Base-by-base conservation (phyloP, 2,888 invertebrate species). In the Hydrotaea diabolus region DNA sequence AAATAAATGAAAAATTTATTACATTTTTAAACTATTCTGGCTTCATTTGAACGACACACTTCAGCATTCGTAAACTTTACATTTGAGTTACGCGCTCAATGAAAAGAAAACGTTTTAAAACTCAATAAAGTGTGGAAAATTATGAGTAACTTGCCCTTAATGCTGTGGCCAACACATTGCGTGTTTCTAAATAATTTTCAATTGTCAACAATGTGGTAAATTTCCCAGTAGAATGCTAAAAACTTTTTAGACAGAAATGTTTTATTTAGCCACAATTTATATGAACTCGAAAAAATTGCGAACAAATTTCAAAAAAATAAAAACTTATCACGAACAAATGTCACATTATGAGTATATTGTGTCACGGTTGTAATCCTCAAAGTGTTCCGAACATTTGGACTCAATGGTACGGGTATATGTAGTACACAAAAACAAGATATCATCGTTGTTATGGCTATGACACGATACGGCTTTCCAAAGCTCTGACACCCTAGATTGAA, bases 161-260 rank as follows among this genome's bases (percentile, higher is more conserved):
- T n/a, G 8, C 49, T n/a, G 43, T 43, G 3, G 36, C 36, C 43
- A 19, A 13, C n/a, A n/a, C 23, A 23, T 83, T 83, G 78, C 84
- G 80, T 84, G 84, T 69, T 72, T 36, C 0, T 17, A 75, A 36
- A 76, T 80, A 75, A 75, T 76, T 84, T 75, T 74, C 53, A 75
- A 71, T 81, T 84, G 77, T 84, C 81, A 84, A 78, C 84, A 81
- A 57, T 75, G 49, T 71, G 57, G 80, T 69, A 80, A 83, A 80
- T 80, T 75, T 53, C 64, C 53, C 7, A 19, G 19, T 19, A 83
- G 71, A 72, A 84, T 49, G 49, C 15, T 2, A 49, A 49, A 49
- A n/a, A 49, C 49, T n/a, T 2, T n/a, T 72, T 21, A n/a, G 15
- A 36, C 49, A 31, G 17, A 8, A 21, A 49, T 19, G 13, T 55